Evolutionary conservation across 2,113 vertebrate genomes (phyloP).

Genomic region (Tapirus terrestris): DNA sequence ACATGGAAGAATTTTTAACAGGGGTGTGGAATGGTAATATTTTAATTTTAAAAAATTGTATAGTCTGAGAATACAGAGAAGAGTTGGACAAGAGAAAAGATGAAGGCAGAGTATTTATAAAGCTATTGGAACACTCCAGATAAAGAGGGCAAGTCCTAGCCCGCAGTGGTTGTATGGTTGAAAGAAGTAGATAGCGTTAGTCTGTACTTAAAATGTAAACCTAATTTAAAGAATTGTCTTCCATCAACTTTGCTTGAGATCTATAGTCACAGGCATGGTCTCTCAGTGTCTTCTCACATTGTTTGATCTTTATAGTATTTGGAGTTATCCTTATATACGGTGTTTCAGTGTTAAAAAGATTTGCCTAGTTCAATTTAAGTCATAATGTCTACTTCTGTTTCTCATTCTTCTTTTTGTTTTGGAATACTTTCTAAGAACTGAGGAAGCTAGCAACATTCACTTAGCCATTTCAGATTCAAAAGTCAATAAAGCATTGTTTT

Average conservation of each 20-base stretch:
- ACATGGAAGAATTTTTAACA: neutral
- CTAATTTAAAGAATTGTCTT: neutral
- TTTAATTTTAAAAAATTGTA: neutral
- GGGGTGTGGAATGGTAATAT: neutral
- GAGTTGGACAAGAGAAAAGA: neutral
- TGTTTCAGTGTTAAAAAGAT: neutral
- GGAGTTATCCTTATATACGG: neutral
- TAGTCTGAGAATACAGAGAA: neutral
- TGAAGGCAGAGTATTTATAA: neutral
- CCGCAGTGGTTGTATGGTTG: too few species aligned
- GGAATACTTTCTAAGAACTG: neutral
- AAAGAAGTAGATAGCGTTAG: neutral
- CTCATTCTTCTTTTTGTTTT: neutral
- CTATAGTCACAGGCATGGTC: neutral
- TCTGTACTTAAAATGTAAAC: neutral
- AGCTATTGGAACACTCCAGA: neutral
- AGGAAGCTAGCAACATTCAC: too few species aligned
- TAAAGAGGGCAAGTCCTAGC: neutral
- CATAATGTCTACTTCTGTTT: neutral
- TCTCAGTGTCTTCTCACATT: neutral
- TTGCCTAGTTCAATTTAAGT: neutral
- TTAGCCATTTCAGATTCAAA: neutral
- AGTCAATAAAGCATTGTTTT: neutral
- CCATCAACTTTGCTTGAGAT: neutral
- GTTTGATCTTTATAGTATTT: neutral